A percentile compares a stretch with the other conserved stretches of the same genome.
Evolutionary conservation across 2,113 vertebrate species (phyloP).

Genomic region (Hippoglossus stenolepis): DNA sequence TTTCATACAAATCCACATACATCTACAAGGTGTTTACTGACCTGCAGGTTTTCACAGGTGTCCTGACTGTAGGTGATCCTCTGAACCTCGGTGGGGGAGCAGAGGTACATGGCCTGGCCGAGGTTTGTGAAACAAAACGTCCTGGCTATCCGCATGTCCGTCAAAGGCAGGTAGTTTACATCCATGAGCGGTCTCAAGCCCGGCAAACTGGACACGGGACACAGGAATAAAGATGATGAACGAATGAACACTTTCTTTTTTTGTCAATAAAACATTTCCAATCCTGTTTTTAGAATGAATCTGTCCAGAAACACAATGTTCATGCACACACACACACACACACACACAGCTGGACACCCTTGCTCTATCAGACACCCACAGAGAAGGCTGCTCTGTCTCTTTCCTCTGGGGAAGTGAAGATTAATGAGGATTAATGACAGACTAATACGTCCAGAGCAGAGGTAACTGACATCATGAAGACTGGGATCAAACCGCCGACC

Average conservation of each 20-base stretch:
- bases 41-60: conserved; percentile 98
- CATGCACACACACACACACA: not conserved
- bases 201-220: conserved; percentile 87
- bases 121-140: conserved; percentile 99
- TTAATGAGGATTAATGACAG: too few relatives aligned
- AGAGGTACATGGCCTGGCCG: conserved; percentile 97
- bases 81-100: conserved; percentile 98
- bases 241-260: too few relatives aligned
- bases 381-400: too few relatives aligned
- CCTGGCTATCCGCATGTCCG: conserved; percentile 99
- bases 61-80: conserved; percentile 99
- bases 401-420: too few relatives aligned
- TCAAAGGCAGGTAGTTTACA: conserved; percentile 98
- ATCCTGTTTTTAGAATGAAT: too few relatives aligned
- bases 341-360: too few relatives aligned
- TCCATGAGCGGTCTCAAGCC: conserved; percentile 97
- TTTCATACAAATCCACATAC: not conserved
- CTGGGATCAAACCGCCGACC: too few relatives aligned
- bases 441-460: too few relatives aligned
- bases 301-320: not conserved
- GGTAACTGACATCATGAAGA: too few relatives aligned
- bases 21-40: conserved; percentile 48
- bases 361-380: too few relatives aligned
- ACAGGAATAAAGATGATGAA: conserved; percentile 28
- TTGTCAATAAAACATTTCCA: too few relatives aligned